Evolutionary conservation across 1,140 invertebrate species (phyloP), one percentile per base, ranked within the genome.

Genomic region (Pseudomyrmex sp.): DNA sequence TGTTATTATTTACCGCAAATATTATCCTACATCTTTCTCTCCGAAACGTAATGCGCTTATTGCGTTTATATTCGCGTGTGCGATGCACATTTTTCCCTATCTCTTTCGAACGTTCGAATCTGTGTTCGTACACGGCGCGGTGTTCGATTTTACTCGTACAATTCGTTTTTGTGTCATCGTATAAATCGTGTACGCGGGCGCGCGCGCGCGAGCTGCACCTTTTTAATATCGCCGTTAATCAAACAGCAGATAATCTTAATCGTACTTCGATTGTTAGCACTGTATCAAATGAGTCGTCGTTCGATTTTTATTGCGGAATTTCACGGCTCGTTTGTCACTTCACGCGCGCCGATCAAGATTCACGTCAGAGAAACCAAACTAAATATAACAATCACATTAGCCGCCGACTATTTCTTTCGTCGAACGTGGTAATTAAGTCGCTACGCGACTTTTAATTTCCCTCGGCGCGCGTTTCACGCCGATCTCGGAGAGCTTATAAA

Each of bases 201-300:
- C 52, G 44, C 44, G 15, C 23, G 35, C 35, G 35, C 0, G 35
- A 35, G 5, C 5, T 35, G 35, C 35, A 35, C 35, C 7, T 35
- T 35, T 80, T 80, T 80, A 70, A 70, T 58, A 80, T 65, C 20
- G 10, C 54, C 65, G 44, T 80, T 80, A 80, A 80, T 80, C 76
- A 80, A 80, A 80, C 52, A 35, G 35, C 5, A 70, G 66, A 54
- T 79, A 72, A 80, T 77, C 66, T 80, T 70, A 50, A 80, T 46
- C 20, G 26, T 50, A 35, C 54, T 59, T 70, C 56, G 44, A 44
- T 54, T 66, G 66, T 59, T 59, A 50, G 3, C 66, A 26, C 44
- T 61, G 50, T 35, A 72, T 72, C 76, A 48, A 58, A 72, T 54
- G 9, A 61, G 54, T 70, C 54, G 10, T 48, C 54, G 44, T 58